Evolutionary conservation across 1,140 invertebrate genomes (phyloP).

Genomic region (Apocrypta bakeri): DNA sequence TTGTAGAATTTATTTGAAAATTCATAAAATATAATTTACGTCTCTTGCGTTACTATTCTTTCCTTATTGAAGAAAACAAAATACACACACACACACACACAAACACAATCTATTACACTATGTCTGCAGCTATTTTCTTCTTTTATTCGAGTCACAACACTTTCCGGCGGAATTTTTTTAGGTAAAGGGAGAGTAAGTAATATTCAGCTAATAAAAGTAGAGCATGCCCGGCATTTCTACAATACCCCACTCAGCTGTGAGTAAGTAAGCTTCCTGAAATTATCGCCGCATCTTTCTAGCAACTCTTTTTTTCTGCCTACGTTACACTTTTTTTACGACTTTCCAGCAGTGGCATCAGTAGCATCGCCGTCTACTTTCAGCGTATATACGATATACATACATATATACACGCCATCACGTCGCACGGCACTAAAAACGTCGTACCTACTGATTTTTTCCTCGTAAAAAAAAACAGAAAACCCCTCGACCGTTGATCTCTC

Average conservation of each 20-base stretch:
- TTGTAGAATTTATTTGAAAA: no score
- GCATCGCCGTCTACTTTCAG: not conserved
- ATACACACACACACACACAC: no score
- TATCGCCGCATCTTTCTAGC: not conserved
- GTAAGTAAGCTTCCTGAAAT: not conserved
- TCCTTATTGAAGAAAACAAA: no score
- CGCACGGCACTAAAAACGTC: not conserved
- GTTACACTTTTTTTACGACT: conserved; percentile 10
- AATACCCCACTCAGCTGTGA: not conserved
- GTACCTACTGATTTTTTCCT: not conserved
- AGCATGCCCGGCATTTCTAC: not conserved
- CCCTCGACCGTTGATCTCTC: not conserved
- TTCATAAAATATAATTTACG: no score
- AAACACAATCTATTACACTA: no score
- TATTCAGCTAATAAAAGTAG: not conserved
- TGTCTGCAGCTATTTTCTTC: no score
- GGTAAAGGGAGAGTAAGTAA: not conserved
- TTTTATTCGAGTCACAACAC: no score
- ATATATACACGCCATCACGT: not conserved
- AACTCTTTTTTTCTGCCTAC: not conserved
- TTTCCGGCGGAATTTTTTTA: not conserved
- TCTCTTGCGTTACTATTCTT: no score
- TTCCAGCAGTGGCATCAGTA: not conserved
- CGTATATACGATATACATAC: not conserved
- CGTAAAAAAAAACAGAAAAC: not conserved